These are phyloP conservation scores for Bubo bubo DNA, from an alignment of 2,113 vertebrate genomes.

Conservation along the genomic window DNA sequence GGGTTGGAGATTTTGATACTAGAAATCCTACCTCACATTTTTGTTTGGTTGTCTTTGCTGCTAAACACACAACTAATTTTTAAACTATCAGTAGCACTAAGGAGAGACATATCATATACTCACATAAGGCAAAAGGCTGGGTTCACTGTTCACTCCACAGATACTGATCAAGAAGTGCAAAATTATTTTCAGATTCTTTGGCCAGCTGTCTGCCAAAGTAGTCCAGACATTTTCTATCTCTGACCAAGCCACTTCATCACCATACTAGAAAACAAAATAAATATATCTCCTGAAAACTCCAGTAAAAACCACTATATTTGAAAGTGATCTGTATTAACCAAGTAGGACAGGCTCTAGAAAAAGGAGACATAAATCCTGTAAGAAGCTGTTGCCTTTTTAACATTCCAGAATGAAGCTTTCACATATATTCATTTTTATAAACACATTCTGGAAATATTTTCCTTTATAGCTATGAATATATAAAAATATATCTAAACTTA, in stretches of 20 bases:
- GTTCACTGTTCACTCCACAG: constrained; percentile 96
- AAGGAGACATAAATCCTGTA: not conserved
- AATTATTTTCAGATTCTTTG: constrained; percentile 98
- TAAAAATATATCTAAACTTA: not conserved
- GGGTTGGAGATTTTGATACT: not conserved
- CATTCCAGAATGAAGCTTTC: not conserved
- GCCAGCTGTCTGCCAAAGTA: constrained; percentile 97
- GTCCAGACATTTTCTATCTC: constrained; percentile 99
- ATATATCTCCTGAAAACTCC: not conserved
- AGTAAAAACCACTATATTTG: not conserved
- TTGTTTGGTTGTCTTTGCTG: not conserved
- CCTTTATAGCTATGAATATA: not conserved
- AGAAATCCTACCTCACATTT: not conserved
- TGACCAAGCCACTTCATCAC: constrained; percentile 97
- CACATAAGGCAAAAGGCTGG: constrained; percentile 97
- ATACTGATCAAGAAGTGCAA: constrained; percentile 98
- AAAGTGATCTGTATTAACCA: not conserved
- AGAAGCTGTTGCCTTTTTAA: not conserved
- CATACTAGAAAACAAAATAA: constrained; percentile 83
- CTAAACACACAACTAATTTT: not conserved
- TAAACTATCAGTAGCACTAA: not conserved
- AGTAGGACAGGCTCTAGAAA: not conserved
- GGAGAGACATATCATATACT: constrained; percentile 64
- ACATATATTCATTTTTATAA: not conserved
- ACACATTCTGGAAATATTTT: not conserved